phyloP scores from a whole-genome alignment of 2,113 vertebrate species.

The Junco hyemalis region DNA sequence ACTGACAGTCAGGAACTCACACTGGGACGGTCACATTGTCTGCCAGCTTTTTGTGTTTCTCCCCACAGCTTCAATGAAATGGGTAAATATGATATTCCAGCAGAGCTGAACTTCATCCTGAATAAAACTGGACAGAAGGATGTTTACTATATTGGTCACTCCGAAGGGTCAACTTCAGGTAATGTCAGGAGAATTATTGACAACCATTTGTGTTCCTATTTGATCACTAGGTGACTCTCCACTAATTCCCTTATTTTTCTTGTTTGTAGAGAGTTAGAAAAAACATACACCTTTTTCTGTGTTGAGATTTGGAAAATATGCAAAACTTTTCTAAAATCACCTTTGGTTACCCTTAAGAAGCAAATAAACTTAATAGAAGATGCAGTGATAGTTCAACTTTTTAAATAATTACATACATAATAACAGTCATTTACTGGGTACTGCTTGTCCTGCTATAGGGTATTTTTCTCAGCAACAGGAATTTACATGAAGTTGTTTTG shows the following conservation, averaged over 20 bases:
- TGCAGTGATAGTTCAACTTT: background rate
- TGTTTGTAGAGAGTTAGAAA: background rate
- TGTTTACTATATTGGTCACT: conserved; percentile 88
- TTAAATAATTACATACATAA: background rate
- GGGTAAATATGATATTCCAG: conserved; percentile 90
- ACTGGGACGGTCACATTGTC: background rate
- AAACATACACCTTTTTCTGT: background rate
- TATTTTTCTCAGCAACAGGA: background rate
- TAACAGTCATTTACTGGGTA: background rate
- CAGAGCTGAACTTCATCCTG: conserved; percentile 84
- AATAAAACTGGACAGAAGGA: conserved; percentile 82
- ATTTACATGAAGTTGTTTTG: background rate
- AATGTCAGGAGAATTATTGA: background rate
- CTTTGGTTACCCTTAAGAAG: background rate
- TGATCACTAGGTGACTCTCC: background rate
- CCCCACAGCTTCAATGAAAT: conserved; percentile 84
- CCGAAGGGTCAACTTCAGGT: conserved; percentile 89
- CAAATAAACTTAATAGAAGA: background rate
- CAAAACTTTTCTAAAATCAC: background rate
- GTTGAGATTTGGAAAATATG: background rate
- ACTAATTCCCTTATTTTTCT: background rate
- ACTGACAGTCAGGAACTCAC: background rate
- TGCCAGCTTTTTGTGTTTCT: conserved; percentile 34
- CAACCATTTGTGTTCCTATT: background rate
- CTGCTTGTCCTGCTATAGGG: background rate